phyloP scores from a whole-genome alignment of 2,797 vertebrate species.

The Phoeniculus purpureus region DNA sequence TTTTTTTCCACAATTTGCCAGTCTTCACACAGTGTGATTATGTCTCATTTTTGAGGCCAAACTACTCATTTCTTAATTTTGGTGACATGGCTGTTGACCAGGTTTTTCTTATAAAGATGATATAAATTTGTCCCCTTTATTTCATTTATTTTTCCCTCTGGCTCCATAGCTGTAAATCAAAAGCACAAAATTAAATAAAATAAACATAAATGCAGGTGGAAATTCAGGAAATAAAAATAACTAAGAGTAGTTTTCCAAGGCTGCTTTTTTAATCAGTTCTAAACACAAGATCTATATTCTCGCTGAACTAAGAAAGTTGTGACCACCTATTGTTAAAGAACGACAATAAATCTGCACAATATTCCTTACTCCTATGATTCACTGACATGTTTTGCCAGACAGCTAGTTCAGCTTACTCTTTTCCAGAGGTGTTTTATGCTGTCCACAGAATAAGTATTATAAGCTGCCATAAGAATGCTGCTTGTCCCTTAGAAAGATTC shows the following conservation, averaged over 20 bases:
- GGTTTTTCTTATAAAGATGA: conserved; percentile 67
- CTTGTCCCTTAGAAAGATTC: not conserved
- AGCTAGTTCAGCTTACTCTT: conserved; percentile 1
- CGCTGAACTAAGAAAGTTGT: conserved; percentile 32
- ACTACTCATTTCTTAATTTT: conserved; percentile 51
- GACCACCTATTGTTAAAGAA: conserved; percentile 53
- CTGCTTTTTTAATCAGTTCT: conserved; percentile 68
- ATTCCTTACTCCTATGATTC: conserved; percentile 19
- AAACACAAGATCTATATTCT: conserved; percentile 36
- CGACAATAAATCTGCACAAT: conserved; percentile 32
- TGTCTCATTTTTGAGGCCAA: conserved; percentile 37
- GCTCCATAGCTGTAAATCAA: conserved; percentile 63
- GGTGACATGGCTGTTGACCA: conserved; percentile 21
- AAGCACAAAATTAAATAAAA: conserved; percentile 46
- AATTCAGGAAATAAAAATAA: conserved; percentile 72
- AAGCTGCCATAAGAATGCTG: not conserved
- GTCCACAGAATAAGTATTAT: not conserved
- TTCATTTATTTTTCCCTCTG: conserved; percentile 44
- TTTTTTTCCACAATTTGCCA: conserved; percentile 1
- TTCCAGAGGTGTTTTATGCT: not conserved
- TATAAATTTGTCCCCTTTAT: conserved; percentile 46
- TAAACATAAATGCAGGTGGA: conserved; percentile 57
- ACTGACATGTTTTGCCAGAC: conserved; percentile 5
- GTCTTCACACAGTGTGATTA: conserved; percentile 22
- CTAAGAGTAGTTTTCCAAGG: conserved; percentile 61